Conservation (phyloP, 2,888 invertebrate genomes). For the Agrochola circellaris region DNA sequence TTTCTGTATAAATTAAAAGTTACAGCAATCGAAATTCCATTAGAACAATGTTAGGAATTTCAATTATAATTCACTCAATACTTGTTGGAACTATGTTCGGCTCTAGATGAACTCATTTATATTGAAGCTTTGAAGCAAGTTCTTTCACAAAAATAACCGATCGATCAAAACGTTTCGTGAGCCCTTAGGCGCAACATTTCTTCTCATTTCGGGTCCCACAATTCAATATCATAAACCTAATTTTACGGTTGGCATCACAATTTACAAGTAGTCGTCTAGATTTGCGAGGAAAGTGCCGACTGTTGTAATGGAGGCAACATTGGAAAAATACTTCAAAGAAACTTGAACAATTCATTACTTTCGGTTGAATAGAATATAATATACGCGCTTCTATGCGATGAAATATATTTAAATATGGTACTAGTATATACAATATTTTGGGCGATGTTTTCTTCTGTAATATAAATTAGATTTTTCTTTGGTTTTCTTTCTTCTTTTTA, state of each 20-base stretch:
- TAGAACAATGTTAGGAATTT: slow-evolving; percentile 29
- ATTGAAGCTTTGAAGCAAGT: slow-evolving; percentile 32
- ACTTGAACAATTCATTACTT: slow-evolving; percentile 46
- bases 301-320: slow-evolving; percentile 37
- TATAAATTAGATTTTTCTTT: not conserved
- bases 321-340: slow-evolving; percentile 52
- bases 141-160: slow-evolving; percentile 27
- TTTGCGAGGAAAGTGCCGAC: slow-evolving; percentile 30
- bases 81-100: slow-evolving; percentile 34
- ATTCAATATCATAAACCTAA: slow-evolving; percentile 59
- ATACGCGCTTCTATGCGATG: slow-evolving; percentile 16
- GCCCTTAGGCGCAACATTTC: slow-evolving; percentile 43
- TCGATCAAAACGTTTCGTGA: slow-evolving; percentile 35
- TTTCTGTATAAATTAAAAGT: slow-evolving; percentile 22
- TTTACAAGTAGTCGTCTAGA: slow-evolving; percentile 54
- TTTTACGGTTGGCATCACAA: slow-evolving; percentile 53
- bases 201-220: slow-evolving; percentile 34
- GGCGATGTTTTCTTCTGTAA: not conserved
- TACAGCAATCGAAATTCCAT: slow-evolving; percentile 23
- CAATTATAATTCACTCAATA: slow-evolving; percentile 36
- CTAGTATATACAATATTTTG: not conserved
- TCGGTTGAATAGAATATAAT: slow-evolving; percentile 16
- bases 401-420: slow-evolving; percentile 6
- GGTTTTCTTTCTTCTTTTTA: not conserved
- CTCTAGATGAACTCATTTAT: slow-evolving; percentile 24